These are phyloP conservation scores for Diplazon laetatorius DNA, from an alignment of 2,888 invertebrate species.

Conservation along the genomic window DNA sequence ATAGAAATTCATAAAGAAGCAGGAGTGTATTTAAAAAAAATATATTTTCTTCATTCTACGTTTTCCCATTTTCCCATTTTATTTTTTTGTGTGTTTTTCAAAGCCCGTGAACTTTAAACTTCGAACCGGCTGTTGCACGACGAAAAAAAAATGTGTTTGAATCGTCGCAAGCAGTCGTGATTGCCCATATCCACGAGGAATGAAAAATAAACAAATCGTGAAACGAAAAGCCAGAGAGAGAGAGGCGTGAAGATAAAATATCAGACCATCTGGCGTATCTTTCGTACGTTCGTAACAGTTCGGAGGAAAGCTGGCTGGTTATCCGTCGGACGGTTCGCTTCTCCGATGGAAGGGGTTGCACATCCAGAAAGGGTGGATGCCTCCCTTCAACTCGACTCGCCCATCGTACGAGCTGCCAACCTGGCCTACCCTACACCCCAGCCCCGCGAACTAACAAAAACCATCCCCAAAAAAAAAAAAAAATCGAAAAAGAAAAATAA, in stretches of 20 bases:
- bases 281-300: background rate
- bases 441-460: background rate
- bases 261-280: constrained; percentile 15
- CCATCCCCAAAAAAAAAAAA: constrained; percentile 15
- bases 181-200: constrained; percentile 1
- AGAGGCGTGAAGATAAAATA: constrained; percentile 14
- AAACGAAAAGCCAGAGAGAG: background rate
- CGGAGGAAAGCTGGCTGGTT: constrained; percentile 11
- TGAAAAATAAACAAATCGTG: constrained; percentile 6
- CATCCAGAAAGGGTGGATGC: constrained; percentile 7
- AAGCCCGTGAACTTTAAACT: background rate
- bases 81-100: no score
- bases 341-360: constrained; percentile 11
- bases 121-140: background rate
- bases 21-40: no score
- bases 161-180: background rate
- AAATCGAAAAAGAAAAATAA: constrained; percentile 3
- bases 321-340: constrained; percentile 3
- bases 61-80: no score
- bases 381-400: background rate
- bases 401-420: constrained; percentile 32
- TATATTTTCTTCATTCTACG: no score
- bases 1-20: no score
- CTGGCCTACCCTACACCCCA: background rate
- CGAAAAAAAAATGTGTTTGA: no score